phyloP scores from a whole-genome alignment of 2,888 invertebrate genomes.

The Leptinotarsa tumamoca region DNA sequence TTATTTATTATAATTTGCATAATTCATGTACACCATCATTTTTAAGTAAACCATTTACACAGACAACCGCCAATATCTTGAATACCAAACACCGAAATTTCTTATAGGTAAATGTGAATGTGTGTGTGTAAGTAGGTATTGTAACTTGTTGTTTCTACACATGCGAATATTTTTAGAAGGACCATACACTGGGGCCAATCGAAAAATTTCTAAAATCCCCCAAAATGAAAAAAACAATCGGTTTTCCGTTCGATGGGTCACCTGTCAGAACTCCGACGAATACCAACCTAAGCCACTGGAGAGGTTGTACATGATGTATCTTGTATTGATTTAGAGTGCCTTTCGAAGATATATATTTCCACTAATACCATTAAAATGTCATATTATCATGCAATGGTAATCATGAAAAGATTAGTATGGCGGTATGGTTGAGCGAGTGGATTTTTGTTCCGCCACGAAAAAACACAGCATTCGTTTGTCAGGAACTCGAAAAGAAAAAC shows the following conservation, averaged over 20 bases:
- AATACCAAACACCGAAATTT: neutral
- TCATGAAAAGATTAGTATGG: constrained; percentile 27
- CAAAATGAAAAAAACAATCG: constrained; percentile 17
- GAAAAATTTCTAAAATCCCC: constrained; percentile 13
- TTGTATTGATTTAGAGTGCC: constrained; percentile 16
- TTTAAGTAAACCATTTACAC: no score
- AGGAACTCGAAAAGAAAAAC: no score
- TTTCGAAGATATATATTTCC: constrained; percentile 19
- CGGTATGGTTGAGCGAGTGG: constrained; percentile 30
- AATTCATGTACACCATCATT: no score
- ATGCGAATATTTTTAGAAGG: constrained; percentile 18
- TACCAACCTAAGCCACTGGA: constrained; percentile 23
- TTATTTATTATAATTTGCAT: no score
- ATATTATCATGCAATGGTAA: constrained; percentile 45
- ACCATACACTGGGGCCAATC: constrained; percentile 18
- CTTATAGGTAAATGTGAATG: constrained; percentile 1
- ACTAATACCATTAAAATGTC: constrained; percentile 38
- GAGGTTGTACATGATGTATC: constrained; percentile 30
- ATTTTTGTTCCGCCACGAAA: neutral
- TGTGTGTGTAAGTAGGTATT: constrained; percentile 3
- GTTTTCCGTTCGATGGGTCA: constrained; percentile 17
- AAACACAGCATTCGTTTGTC: neutral
- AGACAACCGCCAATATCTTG: neutral
- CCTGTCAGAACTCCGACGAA: constrained; percentile 16
- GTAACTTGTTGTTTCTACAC: constrained; percentile 7